Base-by-base conservation (phyloP, 2,888 invertebrate species). In the Stictocephala bisonia region DNA sequence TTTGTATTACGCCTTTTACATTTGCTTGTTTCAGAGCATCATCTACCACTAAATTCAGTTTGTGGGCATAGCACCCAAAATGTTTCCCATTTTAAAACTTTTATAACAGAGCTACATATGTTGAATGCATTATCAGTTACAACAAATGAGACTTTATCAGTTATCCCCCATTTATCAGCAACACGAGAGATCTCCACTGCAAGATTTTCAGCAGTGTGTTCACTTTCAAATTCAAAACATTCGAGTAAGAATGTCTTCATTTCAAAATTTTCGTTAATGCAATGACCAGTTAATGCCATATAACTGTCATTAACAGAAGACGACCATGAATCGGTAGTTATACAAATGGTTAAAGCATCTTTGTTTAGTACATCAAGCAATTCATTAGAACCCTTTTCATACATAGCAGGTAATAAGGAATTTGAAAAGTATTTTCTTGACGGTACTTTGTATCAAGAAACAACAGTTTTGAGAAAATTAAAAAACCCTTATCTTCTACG, bases 291-390 rank as follows among this genome's bases (percentile, higher is more conserved):
- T 6, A 80, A 78, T 29, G 77, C 80, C 41, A 81, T 73, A 76
- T 76, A 81, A 74, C 74, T 79, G 58, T 81, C 81, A 31, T 74
- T 78, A 56, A 78, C 80, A 9, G 73, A 15, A 7, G 81, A 82
- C 13, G 81, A 81, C 81, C 81, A 81, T 56, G 79, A 79, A 74
- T 82, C 82, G 4, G 80, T 81, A 26, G 81, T 81, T 48, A 82
- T 20, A 67, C 78, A 76, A n/a, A 79, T n/a, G n/a, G n/a, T n/a
- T n/a, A n/a, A n/a, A n/a, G n/a, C n/a, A n/a, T n/a, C n/a, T n/a
- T n/a, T n/a, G n/a, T n/a, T n/a, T n/a, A n/a, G n/a, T n/a, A n/a
- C n/a, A n/a, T n/a, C n/a, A n/a, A n/a, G n/a, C n/a, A n/a, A n/a
- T n/a, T n/a, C n/a, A n/a, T n/a, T n/a, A n/a, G n/a, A n/a, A n/a